Percentiles rank a stretch among this genome's conserved stretches.
Evolutionary conservation across 2,113 vertebrate genomes (phyloP).

Genomic region (Pseudois nayaur): DNA sequence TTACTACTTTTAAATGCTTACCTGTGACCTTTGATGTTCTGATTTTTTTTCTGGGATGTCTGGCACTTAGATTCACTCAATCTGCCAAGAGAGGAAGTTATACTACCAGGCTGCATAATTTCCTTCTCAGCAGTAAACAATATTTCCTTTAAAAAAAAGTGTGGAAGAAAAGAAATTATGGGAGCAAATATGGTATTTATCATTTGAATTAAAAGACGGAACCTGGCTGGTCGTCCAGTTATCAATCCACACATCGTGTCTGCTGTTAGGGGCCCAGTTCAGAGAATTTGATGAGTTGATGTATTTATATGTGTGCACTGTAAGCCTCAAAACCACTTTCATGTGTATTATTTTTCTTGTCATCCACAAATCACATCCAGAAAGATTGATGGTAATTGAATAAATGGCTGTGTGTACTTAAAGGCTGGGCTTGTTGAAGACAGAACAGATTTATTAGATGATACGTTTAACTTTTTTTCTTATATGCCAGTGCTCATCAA

Average conservation of each 20-base stretch:
- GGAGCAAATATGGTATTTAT: conserved; percentile 12
- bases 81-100: background rate
- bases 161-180: background rate
- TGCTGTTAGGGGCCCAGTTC: background rate
- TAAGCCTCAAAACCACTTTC: conserved; percentile 25
- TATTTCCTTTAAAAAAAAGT: background rate
- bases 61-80: background rate
- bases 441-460: conserved; percentile 38
- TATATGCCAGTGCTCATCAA: background rate
- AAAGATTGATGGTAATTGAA: conserved; percentile 55
- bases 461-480: background rate
- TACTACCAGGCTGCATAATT: background rate
- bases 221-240: background rate
- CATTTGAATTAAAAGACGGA: conserved; percentile 36
- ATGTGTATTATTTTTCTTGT: conserved; percentile 44
- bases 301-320: conserved; percentile 7
- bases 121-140: background rate
- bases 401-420: conserved; percentile 37
- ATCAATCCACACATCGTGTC: background rate
- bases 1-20: background rate
- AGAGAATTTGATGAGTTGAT: conserved; percentile 29
- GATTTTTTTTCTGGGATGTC: background rate
- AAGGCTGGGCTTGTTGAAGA: background rate
- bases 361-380: conserved; percentile 48
- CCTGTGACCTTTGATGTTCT: background rate